Conservation (phyloP, 2,797 vertebrate species). For the Acipenser transmontanus region DNA sequence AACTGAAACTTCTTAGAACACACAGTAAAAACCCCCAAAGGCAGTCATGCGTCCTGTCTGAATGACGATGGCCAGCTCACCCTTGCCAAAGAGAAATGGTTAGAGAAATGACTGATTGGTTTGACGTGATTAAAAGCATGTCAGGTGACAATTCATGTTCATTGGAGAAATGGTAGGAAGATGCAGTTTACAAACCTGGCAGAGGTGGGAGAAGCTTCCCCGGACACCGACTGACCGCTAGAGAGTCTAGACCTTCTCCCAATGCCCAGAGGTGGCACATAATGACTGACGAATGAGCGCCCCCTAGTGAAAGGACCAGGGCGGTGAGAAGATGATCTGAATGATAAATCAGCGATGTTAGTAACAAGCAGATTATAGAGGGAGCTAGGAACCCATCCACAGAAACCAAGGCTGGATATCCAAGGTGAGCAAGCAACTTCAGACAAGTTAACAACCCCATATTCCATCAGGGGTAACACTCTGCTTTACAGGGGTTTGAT, state of each 20-base stretch:
- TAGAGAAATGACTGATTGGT: slow-evolving; percentile 3
- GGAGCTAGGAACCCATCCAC: slow-evolving; percentile 2
- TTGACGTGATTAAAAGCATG: too few relatives aligned
- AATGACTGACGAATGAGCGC: slow-evolving; percentile 45
- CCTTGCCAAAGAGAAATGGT: slow-evolving; percentile 1
- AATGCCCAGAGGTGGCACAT: slow-evolving; percentile 46
- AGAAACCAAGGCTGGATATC: too few relatives aligned
- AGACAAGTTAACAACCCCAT: too few relatives aligned
- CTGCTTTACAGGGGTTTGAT: too few relatives aligned
- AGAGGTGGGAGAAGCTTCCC: slow-evolving; percentile 32
- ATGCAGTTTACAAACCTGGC: slow-evolving; percentile 41
- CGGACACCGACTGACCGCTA: slow-evolving; percentile 41
- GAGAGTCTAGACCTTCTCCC: slow-evolving; percentile 39
- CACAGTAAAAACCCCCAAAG: background rate
- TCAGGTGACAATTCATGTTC: background rate
- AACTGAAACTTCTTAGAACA: too few relatives aligned
- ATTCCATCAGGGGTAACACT: too few relatives aligned
- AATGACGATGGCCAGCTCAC: slow-evolving; percentile 1
- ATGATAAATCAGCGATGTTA: slow-evolving; percentile 16
- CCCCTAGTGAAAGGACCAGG: slow-evolving; percentile 39
- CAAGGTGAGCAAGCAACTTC: too few relatives aligned
- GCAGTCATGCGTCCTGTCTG: background rate
- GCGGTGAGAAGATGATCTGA: slow-evolving; percentile 24
- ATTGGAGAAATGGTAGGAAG: background rate
- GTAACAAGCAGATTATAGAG: slow-evolving; percentile 1